Percentiles rank a stretch among this genome's conserved stretches.
These are phyloP conservation scores for Pararge aegeria DNA, from an alignment of 1,140 invertebrate genomes.

Conservation along the genomic window DNA sequence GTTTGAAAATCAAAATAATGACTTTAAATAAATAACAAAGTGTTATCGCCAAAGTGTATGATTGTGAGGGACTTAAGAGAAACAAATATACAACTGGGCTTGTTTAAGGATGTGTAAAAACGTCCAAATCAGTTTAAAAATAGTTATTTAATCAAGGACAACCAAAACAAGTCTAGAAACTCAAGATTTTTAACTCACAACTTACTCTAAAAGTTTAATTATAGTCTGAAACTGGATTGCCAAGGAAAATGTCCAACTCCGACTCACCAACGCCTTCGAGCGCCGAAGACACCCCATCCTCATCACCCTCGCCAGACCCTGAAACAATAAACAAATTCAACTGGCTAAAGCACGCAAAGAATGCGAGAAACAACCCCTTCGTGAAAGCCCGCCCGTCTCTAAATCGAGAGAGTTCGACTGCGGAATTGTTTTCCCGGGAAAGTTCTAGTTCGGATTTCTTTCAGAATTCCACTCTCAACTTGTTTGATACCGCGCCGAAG, in stretches of 20 bases:
- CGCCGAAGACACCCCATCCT: slow-evolving; percentile 46
- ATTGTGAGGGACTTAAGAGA: too few relatives aligned
- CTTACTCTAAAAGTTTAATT: too few relatives aligned
- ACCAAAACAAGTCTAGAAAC: too few relatives aligned
- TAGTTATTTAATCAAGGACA: too few relatives aligned
- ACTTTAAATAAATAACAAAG: too few relatives aligned
- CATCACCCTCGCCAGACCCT: slow-evolving; percentile 51
- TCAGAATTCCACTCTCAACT: slow-evolving; percentile 65
- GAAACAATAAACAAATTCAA: slow-evolving; percentile 61
- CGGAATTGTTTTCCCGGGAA: slow-evolving; percentile 62
- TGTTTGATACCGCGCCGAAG: slow-evolving; percentile 66
- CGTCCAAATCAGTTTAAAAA: too few relatives aligned
- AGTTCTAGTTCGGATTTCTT: slow-evolving; percentile 69
- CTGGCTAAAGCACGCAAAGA: slow-evolving; percentile 58
- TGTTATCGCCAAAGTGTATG: too few relatives aligned
- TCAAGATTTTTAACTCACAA: too few relatives aligned
- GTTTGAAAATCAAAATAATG: too few relatives aligned
- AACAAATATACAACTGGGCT: too few relatives aligned
- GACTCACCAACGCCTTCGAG: slow-evolving; percentile 43
- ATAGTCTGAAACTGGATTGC: not conserved
- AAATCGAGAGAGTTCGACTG: slow-evolving; percentile 62
- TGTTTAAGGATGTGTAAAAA: too few relatives aligned
- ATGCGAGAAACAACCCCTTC: slow-evolving; percentile 57
- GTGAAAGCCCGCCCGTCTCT: slow-evolving; percentile 61
- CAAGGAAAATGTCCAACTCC: slow-evolving; percentile 37